These are phyloP conservation scores for Adelognathus sp. DNA, from an alignment of 2,888 invertebrate species.

Conservation along the genomic window DNA sequence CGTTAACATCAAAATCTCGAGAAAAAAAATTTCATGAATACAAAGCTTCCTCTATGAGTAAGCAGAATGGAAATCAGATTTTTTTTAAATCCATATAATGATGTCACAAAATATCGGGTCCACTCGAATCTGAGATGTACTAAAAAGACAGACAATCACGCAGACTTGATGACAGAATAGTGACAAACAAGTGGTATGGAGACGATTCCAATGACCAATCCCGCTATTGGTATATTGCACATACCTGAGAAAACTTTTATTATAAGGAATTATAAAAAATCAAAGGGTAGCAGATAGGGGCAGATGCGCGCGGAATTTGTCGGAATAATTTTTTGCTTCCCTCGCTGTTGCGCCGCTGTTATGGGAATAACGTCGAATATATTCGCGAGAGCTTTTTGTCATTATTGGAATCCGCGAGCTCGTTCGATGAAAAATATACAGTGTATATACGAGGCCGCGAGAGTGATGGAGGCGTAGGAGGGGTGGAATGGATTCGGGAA, in stretches of 20 bases:
- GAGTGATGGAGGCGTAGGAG: not conserved
- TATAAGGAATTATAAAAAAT: not conserved
- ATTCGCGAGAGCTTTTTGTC: slow-evolving; percentile 36
- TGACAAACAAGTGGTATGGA: no score
- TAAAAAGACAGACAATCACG: no score
- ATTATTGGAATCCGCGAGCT: slow-evolving; percentile 56
- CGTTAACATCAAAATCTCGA: not conserved
- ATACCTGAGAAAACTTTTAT: no score
- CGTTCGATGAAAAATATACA: slow-evolving; percentile 32
- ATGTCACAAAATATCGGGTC: no score
- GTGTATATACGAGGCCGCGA: not conserved
- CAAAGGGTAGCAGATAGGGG: not conserved
- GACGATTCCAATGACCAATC: no score
- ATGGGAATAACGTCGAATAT: not conserved
- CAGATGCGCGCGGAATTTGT: slow-evolving; percentile 10
- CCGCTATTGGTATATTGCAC: no score
- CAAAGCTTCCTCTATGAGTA: not conserved
- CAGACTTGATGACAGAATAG: no score
- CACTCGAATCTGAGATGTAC: no score
- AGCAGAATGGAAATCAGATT: no score
- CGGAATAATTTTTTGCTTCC: slow-evolving; percentile 34
- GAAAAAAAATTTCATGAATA: not conserved
- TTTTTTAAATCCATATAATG: no score
- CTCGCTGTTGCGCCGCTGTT: not conserved
- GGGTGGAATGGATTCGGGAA: no score